Conservation (phyloP, 2,888 invertebrate species). For the Hypomecis punctinalis region DNA sequence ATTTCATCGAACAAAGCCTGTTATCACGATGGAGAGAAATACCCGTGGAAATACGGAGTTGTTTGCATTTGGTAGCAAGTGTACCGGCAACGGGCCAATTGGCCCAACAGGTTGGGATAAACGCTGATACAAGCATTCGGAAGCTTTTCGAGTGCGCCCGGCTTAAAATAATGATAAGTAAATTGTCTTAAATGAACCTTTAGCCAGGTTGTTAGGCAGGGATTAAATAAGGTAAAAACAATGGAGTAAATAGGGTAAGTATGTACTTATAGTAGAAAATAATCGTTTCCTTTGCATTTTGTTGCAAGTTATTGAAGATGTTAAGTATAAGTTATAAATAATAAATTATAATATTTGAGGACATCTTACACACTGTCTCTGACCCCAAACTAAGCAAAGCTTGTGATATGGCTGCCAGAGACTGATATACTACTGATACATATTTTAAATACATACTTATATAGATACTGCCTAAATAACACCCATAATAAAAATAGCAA, state of each 20-base stretch:
- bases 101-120: conserved; percentile 36
- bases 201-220: not conserved
- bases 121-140: conserved; percentile 19
- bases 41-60: conserved; percentile 1
- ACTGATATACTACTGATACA: too few relatives aligned
- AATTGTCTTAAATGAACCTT: conserved; percentile 8
- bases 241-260: not conserved
- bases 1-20: conserved; percentile 6
- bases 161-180: conserved; percentile 16
- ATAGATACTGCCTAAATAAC: too few relatives aligned
- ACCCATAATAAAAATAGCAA: too few relatives aligned
- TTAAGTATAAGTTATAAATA: too few relatives aligned
- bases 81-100: conserved; percentile 32
- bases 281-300: not conserved
- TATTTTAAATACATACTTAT: too few relatives aligned
- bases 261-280: too few relatives aligned
- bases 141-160: conserved; percentile 22
- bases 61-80: conserved; percentile 20
- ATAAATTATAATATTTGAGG: too few relatives aligned
- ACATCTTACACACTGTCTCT: too few relatives aligned
- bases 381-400: too few relatives aligned
- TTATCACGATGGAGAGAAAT: not conserved
- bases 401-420: too few relatives aligned
- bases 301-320: too few relatives aligned
- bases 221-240: conserved; percentile 7